phyloP scores from a whole-genome alignment of 2,113 vertebrate species.

The Chloropsis cyanopogon region DNA sequence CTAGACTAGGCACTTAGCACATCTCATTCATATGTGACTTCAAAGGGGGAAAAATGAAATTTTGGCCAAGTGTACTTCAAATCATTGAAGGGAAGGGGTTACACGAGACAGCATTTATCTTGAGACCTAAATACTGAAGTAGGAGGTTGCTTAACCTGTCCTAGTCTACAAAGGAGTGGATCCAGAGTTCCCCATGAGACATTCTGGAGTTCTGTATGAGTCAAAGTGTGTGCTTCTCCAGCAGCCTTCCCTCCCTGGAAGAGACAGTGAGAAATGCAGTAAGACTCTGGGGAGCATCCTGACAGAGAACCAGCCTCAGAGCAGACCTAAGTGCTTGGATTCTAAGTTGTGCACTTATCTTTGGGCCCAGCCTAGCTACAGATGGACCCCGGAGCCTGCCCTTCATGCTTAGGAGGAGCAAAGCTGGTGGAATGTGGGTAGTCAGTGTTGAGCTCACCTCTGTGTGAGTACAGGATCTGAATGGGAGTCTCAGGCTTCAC shows the following conservation, averaged over 20 bases:
- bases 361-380: not conserved
- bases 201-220: not conserved
- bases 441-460: not conserved
- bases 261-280: not conserved
- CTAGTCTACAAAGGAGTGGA: not conserved
- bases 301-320: not conserved
- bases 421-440: not conserved
- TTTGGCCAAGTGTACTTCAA: not conserved
- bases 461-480: not conserved
- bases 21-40: not conserved
- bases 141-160: not conserved
- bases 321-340: not conserved
- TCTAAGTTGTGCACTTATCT: not conserved
- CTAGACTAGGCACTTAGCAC: not conserved
- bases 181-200: not conserved
- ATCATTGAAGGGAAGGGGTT: not conserved
- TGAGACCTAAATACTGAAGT: not conserved
- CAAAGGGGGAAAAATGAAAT: not conserved
- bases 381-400: not conserved
- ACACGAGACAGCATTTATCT: not conserved
- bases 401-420: not conserved
- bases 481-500: not conserved
- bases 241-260: not conserved
- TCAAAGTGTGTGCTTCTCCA: accelerated
- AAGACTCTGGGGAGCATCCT: not conserved